Base-by-base conservation (phyloP, 2,797 vertebrate genomes). In the Melanotaenia pygmaea region DNA sequence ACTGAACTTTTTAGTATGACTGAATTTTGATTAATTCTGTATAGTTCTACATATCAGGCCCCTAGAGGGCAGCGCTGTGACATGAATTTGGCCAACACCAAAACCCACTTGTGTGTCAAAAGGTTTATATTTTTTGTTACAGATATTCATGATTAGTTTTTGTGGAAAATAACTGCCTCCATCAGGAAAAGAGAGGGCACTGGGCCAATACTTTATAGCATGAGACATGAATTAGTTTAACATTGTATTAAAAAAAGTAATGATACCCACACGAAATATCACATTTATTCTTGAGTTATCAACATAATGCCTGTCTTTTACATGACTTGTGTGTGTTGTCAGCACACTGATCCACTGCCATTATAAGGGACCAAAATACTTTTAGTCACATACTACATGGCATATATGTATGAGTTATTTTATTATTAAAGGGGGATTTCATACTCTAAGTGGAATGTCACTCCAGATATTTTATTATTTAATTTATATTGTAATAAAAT, bases 61-160 rank as follows among this genome's bases (percentile, higher is more conserved):
- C 5, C 61, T 64, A 80, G 86, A 69, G 70, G 74, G 83, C 82
- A 84, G 80, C 74, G 76, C 28, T 66, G 54, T 67, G 47, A 59
- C 74, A 69, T 30, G 4, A 67, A 47, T 12, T 3, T 9, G 18
- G 24, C 47, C 35, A 74, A 3, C 20, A 37, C 30, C 13, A 51
- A 53, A 26, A 3, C 1, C 1, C 16, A 1, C 43, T 26, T 16
- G 5, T 61, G 6, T 57, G 38, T 43, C 40, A 43, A 2, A 18
- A 18, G 16, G 16, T 43, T 43, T 43, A 38, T 43, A 18, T 43
- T 18, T 40, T 43, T 43, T 43, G 40, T 43, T 18, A 18, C 40
- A 50, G n/a, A 10, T 10, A 50, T 50, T 22, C n/a, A 32, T 45
- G 1, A 50, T 1, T 18, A 30, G 10, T 50, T 50, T 50, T 50